Base-by-base conservation (phyloP, 2,888 invertebrate species). In the Erannis defoliaria region DNA sequence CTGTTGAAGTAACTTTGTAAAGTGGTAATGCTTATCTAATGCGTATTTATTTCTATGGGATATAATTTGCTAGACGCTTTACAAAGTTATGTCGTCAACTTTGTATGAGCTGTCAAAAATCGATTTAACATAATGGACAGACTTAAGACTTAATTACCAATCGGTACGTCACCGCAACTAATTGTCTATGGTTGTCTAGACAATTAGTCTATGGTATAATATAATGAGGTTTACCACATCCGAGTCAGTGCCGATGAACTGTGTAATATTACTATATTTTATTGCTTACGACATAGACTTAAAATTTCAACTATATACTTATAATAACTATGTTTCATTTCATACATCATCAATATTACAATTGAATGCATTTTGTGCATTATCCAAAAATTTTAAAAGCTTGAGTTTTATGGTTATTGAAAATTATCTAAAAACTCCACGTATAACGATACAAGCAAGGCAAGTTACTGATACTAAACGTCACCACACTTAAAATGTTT, bases 181-280 rank as follows among this genome's bases (percentile, higher is more conserved):
- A n/a, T n/a, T n/a, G n/a, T n/a, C n/a, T n/a, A n/a, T n/a, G n/a
- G n/a, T n/a, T n/a, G n/a, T n/a, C n/a, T n/a, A n/a, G n/a, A n/a
- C n/a, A n/a, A n/a, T n/a, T n/a, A n/a, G n/a, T n/a, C n/a, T n/a
- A n/a, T n/a, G n/a, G 14, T 3, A 33, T 12, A 33, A 33, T n/a
- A 31, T 9, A 31, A 9, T 16, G 12, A 16, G 2, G 6, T 2
- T 18, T 9, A 8, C 4, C 10, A 10, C 10, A 1, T 8, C 1
- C 6, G 4, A 37, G 18, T 5, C 18, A 8, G 37, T 16, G 5
- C 12, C 6, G 3, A 19, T 21, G 19, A 12, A 12, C n/a, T 43
- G 43, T 43, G 43, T 43, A 43, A 43, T 26, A 43, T 14, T 43
- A n/a, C 18, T 19, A 16, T 12, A 43, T 45, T 45, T 16, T 26